Conservation (phyloP, 1,140 invertebrate species). For the Anastrepha obliqua region DNA sequence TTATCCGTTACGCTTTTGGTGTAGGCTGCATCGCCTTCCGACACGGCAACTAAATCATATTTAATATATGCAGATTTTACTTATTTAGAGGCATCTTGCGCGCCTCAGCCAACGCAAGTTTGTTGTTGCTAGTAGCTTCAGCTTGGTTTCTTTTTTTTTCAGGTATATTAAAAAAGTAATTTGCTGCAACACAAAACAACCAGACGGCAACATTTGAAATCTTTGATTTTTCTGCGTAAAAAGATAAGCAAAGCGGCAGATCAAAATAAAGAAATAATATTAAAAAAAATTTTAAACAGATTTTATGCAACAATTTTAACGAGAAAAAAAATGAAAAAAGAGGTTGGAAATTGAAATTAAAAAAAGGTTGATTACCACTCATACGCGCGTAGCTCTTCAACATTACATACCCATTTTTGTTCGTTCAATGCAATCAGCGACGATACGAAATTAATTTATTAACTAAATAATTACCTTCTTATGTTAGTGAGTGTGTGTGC, state of each 20-base stretch:
- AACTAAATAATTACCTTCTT: constrained; percentile 18
- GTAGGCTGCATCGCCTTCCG: constrained; percentile 12
- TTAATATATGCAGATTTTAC: constrained; percentile 14
- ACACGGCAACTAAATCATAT: constrained; percentile 31
- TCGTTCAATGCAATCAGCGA: not conserved
- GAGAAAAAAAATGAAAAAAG: not conserved
- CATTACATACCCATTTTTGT: not conserved
- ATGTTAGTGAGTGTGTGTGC: too few species aligned
- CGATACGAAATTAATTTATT: constrained; percentile 29
- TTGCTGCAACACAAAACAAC: not conserved
- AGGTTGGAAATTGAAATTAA: not conserved
- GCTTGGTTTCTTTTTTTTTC: too few species aligned
- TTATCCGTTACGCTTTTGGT: constrained; percentile 13
- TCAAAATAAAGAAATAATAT: not conserved
- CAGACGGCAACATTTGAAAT: not conserved
- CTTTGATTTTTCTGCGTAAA: not conserved
- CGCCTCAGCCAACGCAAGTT: not conserved
- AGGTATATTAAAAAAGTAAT: not conserved
- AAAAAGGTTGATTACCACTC: not conserved
- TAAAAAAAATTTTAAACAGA: not conserved
- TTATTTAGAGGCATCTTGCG: not conserved
- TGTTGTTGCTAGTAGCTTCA: too few species aligned
- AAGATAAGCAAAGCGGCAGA: too few species aligned
- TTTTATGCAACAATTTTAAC: not conserved
- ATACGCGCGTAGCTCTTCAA: not conserved